phyloP scores from a whole-genome alignment of 1,140 invertebrate genomes.

The Carcinoscorpius rotundicauda region DNA sequence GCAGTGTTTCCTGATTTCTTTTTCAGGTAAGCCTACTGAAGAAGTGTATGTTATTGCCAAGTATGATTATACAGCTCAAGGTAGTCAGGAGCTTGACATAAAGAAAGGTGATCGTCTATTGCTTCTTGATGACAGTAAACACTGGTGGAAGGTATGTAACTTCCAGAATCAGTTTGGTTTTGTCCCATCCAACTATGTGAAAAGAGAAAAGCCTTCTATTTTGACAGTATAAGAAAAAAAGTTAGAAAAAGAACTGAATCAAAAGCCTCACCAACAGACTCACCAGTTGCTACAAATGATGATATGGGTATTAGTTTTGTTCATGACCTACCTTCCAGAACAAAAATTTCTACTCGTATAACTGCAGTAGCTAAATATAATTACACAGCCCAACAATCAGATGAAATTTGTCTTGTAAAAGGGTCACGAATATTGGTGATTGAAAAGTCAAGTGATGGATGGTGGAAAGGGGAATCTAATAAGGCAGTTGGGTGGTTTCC shows the following conservation, averaged over 20 bases:
- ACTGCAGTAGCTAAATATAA: constrained; percentile 89
- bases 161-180: constrained; percentile 85
- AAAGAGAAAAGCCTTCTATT: constrained; percentile 92
- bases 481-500: constrained; percentile 87
- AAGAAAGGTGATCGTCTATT: constrained; percentile 94
- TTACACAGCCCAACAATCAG: constrained; percentile 92
- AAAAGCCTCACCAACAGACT: constrained; percentile 36
- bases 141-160: constrained; percentile 97
- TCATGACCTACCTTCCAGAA: constrained; percentile 11
- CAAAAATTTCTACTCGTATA: constrained; percentile 15
- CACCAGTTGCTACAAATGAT: constrained; percentile 21
- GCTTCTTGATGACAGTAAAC: constrained; percentile 93
- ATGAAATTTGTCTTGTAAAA: constrained; percentile 80
- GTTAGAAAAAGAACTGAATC: constrained; percentile 86
- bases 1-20: constrained; percentile 2
- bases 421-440: constrained; percentile 79
- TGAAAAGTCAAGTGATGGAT: constrained; percentile 97
- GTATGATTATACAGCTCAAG: constrained; percentile 96
- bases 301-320: constrained; percentile 38
- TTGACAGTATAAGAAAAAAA: constrained; percentile 90
- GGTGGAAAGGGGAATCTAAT: constrained; percentile 92
- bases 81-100: constrained; percentile 90
- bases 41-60: constrained; percentile 94
- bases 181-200: constrained; percentile 99
- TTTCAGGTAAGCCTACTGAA: constrained; percentile 43